Conservation (phyloP, 2,888 invertebrate genomes). For the Drosophila paranaensis region DNA sequence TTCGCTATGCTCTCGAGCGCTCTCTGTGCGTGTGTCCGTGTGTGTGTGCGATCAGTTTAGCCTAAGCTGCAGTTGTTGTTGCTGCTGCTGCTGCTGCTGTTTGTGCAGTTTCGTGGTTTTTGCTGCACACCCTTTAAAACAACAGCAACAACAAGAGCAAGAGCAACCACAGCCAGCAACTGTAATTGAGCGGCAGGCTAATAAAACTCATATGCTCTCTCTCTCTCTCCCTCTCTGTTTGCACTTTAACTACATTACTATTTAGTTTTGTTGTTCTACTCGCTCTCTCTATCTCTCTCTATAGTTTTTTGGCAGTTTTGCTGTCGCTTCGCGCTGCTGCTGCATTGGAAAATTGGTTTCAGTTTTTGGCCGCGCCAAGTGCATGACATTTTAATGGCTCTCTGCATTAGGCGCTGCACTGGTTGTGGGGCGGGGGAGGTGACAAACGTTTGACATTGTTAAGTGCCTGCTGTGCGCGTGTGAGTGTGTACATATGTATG, state of each 20-base stretch:
- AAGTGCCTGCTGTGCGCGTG: slow-evolving; percentile 52
- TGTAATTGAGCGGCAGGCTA: slow-evolving; percentile 55
- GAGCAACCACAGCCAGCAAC: slow-evolving; percentile 14
- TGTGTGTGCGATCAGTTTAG: slow-evolving; percentile 21
- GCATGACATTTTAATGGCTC: slow-evolving; percentile 76
- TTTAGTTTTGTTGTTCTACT: neutral
- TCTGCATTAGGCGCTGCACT: slow-evolving; percentile 9
- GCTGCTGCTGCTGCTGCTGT: slow-evolving; percentile 15
- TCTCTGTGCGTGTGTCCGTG: slow-evolving; percentile 6
- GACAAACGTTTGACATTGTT: slow-evolving; percentile 59
- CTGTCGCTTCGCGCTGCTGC: slow-evolving; percentile 33
- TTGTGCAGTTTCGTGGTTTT: slow-evolving; percentile 33
- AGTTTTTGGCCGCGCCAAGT: slow-evolving; percentile 69
- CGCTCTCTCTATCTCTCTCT: neutral
- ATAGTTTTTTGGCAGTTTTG: slow-evolving; percentile 46
- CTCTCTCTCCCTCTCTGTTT: slow-evolving; percentile 1
- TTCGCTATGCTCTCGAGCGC: neutral
- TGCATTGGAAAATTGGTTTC: slow-evolving; percentile 64
- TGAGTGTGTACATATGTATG: slow-evolving; percentile 4
- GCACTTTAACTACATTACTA: neutral
- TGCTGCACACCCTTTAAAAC: slow-evolving; percentile 19
- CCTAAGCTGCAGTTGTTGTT: slow-evolving; percentile 20
- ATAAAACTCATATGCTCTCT: slow-evolving; percentile 30
- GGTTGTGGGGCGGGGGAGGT: neutral
- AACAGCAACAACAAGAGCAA: slow-evolving; percentile 10